Evolutionary conservation across 2,797 vertebrate genomes (phyloP).

Genomic region (Sardinella longiceps): DNA sequence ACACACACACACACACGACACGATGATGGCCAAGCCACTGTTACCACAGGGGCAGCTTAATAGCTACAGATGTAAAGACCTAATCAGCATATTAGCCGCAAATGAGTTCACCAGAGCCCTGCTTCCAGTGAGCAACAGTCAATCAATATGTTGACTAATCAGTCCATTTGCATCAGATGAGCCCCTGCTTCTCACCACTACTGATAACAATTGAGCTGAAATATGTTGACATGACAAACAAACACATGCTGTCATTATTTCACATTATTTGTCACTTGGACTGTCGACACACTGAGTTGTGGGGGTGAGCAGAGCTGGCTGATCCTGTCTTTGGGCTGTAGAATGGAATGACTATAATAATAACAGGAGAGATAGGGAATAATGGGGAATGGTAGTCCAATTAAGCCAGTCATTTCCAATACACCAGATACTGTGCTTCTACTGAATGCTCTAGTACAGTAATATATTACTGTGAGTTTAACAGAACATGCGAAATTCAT

Average conservation of each 20-base stretch:
- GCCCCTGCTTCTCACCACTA: not conserved
- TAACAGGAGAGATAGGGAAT: not conserved
- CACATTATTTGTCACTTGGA: not conserved
- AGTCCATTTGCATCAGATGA: conserved; percentile 17
- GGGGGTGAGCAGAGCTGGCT: not conserved
- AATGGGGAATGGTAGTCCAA: not conserved
- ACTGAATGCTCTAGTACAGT: not conserved
- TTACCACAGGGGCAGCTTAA: not conserved
- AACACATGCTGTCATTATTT: not conserved
- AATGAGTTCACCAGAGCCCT: conserved; percentile 12
- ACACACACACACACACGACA: too few relatives aligned
- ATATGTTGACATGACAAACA: not conserved
- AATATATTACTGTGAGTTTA: not conserved
- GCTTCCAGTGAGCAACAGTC: conserved; percentile 14
- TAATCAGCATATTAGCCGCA: conserved; percentile 25
- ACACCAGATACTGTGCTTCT: not conserved
- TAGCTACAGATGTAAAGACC: conserved; percentile 20
- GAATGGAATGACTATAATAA: not conserved
- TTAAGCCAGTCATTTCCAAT: not conserved
- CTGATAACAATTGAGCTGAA: not conserved
- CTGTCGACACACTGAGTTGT: not conserved
- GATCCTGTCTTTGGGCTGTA: not conserved
- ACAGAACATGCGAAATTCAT: not conserved
- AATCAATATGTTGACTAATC: conserved; percentile 22
- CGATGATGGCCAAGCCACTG: not conserved